A percentile compares a stretch with the other conserved stretches of the same genome.
Evolutionary conservation across 2,888 invertebrate genomes (phyloP).

Genomic region (Stenchaetothrips biformis): DNA sequence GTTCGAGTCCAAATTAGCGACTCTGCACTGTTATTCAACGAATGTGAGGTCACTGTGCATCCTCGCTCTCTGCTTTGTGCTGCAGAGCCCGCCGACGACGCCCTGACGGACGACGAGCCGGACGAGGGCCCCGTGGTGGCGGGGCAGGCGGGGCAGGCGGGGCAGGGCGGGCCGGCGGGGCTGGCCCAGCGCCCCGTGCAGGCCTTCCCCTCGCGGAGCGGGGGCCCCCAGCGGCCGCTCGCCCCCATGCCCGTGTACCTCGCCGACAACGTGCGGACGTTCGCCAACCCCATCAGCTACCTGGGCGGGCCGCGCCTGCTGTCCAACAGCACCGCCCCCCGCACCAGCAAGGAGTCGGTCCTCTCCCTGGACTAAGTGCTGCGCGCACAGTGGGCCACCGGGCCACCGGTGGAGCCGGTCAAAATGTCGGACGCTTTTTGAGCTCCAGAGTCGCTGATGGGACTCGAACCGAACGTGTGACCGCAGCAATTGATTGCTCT

Average conservation of each 20-base stretch:
- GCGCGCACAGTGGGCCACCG: not conserved
- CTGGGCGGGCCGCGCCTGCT: slow-evolving; percentile 59
- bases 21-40: no score
- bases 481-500: no score
- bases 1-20: no score
- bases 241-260: slow-evolving; percentile 50
- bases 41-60: not conserved
- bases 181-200: not conserved
- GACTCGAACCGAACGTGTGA: no score
- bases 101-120: not conserved
- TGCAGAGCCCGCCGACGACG: not conserved
- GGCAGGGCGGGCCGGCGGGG: not conserved
- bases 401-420: not conserved
- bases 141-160: not conserved
- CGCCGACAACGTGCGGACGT: slow-evolving; percentile 53
- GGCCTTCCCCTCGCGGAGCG: not conserved
- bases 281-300: slow-evolving; percentile 64
- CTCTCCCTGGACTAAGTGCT: slow-evolving; percentile 58
- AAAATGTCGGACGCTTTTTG: not conserved
- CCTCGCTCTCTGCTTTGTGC: not conserved
- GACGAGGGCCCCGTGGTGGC: not conserved
- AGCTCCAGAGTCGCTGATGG: no score
- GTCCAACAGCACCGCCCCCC: slow-evolving; percentile 45
- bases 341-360: slow-evolving; percentile 62
- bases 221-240: not conserved